Percentiles rank a stretch among this genome's conserved stretches.
These are phyloP conservation scores for Uromys caudimaculatus DNA, from an alignment of 2,797 vertebrate genomes.

Conservation along the genomic window DNA sequence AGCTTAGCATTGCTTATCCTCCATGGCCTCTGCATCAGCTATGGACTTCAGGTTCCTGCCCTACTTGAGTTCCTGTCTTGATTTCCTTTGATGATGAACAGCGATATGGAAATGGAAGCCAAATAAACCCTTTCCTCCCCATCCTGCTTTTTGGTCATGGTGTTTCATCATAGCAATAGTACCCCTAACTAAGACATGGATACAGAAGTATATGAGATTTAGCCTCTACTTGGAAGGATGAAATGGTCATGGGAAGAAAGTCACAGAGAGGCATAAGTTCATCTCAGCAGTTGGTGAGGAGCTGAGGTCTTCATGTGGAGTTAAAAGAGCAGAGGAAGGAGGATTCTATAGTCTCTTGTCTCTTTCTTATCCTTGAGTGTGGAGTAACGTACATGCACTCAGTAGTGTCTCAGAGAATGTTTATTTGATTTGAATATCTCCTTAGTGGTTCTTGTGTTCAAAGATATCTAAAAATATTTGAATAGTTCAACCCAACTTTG, in stretches of 20 bases:
- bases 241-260: neutral
- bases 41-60: neutral
- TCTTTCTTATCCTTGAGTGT: neutral
- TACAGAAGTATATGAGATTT: neutral
- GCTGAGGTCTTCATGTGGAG: neutral
- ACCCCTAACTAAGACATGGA: neutral
- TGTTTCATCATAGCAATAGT: neutral
- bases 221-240: neutral
- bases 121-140: neutral
- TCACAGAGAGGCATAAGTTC: neutral
- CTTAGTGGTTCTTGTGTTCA: slow-evolving; percentile 39
- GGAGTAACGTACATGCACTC: neutral
- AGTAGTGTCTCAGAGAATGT: neutral
- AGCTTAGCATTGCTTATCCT: neutral
- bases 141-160: neutral
- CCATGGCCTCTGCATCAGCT: neutral
- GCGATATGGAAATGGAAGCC: neutral
- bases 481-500: slow-evolving; percentile 14
- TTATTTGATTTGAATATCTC: slow-evolving; percentile 50
- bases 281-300: neutral
- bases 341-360: neutral
- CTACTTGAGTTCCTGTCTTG: neutral
- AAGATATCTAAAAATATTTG: slow-evolving; percentile 49
- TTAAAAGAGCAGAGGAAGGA: neutral
- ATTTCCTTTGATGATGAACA: neutral